These are phyloP conservation scores for Neotoxoptera formosana DNA, from an alignment of 1,140 invertebrate species.

Conservation along the genomic window DNA sequence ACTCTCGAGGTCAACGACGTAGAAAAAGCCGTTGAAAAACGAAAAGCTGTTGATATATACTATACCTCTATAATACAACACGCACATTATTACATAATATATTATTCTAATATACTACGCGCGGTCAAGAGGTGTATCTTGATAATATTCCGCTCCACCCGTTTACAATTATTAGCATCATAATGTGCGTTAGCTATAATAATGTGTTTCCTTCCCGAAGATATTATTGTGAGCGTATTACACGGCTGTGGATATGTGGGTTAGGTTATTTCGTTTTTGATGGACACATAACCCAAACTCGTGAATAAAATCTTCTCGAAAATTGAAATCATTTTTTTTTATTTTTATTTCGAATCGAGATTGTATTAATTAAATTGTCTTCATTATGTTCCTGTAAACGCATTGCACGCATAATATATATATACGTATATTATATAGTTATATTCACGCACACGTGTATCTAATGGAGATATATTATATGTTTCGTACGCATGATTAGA, in stretches of 20 bases:
- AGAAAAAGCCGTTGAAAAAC: not conserved
- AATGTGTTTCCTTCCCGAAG: not conserved
- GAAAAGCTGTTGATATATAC: not conserved
- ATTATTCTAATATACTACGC: not conserved
- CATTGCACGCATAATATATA: not conserved
- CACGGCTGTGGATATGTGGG: not conserved
- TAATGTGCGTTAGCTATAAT: not conserved
- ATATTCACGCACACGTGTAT: not conserved
- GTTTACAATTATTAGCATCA: not conserved
- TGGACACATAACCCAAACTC: not conserved
- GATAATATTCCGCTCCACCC: not conserved
- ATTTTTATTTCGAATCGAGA: not conserved
- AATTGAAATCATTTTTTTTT: not conserved
- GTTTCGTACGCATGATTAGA: not conserved
- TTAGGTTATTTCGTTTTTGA: not conserved
- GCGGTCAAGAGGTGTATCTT: not conserved
- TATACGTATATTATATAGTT: not conserved
- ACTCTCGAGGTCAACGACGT: not conserved
- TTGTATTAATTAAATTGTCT: not conserved
- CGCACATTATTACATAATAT: not conserved
- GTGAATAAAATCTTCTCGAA: not conserved
- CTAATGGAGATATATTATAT: not conserved
- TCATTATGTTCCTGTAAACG: not conserved
- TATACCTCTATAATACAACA: not conserved
- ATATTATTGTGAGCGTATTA: not conserved